Percentiles rank a stretch among this genome's conserved stretches.
Conservation (phyloP, 2,888 invertebrate genomes). For the Bombylius major region DNA sequence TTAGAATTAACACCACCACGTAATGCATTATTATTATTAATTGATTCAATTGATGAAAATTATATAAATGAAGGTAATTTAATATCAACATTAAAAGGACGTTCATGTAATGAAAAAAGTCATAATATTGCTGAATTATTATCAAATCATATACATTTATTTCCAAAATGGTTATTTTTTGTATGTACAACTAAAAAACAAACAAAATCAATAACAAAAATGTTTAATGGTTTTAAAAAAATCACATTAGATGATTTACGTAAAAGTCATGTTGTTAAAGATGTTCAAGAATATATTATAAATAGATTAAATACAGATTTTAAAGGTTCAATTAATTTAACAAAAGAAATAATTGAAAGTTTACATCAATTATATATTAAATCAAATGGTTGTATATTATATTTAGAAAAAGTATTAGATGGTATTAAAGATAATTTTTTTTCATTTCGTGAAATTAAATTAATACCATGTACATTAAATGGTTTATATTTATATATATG, state of each 20-base stretch:
- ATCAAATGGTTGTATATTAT: slow-evolving; percentile 85
- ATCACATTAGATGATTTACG: slow-evolving; percentile 83
- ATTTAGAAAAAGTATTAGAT: slow-evolving; percentile 76
- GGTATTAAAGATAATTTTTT: slow-evolving; percentile 90
- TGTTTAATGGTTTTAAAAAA: slow-evolving; percentile 83
- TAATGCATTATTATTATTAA: slow-evolving; percentile 68
- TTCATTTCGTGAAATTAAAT: slow-evolving; percentile 76
- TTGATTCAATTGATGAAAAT: slow-evolving; percentile 87
- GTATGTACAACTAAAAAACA: slow-evolving; percentile 81
- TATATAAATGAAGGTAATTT: slow-evolving; percentile 43
- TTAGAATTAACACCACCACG: slow-evolving; percentile 78
- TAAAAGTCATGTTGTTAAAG: slow-evolving; percentile 79
- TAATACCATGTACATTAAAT: slow-evolving; percentile 90
- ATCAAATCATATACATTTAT: slow-evolving; percentile 76
- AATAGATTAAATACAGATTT: slow-evolving; percentile 82
- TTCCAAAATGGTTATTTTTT: slow-evolving; percentile 86
- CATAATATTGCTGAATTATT: slow-evolving; percentile 70
- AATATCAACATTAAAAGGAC: slow-evolving; percentile 42
- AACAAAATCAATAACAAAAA: slow-evolving; percentile 65
- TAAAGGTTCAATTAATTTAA: slow-evolving; percentile 74
- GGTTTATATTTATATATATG: slow-evolving; percentile 92
- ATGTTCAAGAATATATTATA: slow-evolving; percentile 90
- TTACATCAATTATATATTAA: slow-evolving; percentile 91
- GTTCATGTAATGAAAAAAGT: slow-evolving; percentile 35
- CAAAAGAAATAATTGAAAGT: slow-evolving; percentile 85